Base-by-base conservation (phyloP, 1,140 invertebrate genomes). In the Oncopeltus fasciatus region DNA sequence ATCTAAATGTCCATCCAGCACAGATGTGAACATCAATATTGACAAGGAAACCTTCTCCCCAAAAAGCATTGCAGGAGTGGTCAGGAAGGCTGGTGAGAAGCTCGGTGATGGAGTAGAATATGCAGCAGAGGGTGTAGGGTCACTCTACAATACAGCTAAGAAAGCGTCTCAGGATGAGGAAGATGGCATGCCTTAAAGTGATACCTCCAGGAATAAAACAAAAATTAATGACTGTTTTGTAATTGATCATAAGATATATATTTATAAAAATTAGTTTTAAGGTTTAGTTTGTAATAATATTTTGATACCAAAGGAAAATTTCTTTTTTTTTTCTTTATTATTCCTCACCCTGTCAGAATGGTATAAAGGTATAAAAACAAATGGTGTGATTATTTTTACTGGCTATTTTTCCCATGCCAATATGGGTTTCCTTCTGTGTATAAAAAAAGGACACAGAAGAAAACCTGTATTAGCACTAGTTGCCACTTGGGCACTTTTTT, bases 11-110 rank as follows among this genome's bases (percentile, higher is more conserved):
- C 63, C 64, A 11, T 59, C 60, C 8, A 76, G 79, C 12, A 75
- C 76, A n/a, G 75, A 80, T 3, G 74, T 86, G 2, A 82, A 87
- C 68, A 82, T 90, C 46, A 82, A 83, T 67, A 81, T 89, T 49
- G 80, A 89, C 65, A 82, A 83, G 0, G 76, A 85, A 4, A 90
- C 88, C 0, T 87, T 90, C 69, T 84, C 80, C 0, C 75, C 83
- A 0, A 77, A 84, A 59, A 85, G 81, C 65, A 76, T 87, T n/a
- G 85, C 81, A 0, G 77, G 79, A 9, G 80, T 80, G 1, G 80
- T 88, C 0, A 77, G 81, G 29, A 69, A 68, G 70, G 84, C 84
- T 31, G 86, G 86, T 0, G 80, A 81, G 51, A 84, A 81, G 68
- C 76, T 88, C 28, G 84, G 85, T 27, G 80, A 82, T 65, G 81